These are phyloP conservation scores for Calliphora vicina DNA, from an alignment of 1,140 invertebrate genomes.

Conservation along the genomic window DNA sequence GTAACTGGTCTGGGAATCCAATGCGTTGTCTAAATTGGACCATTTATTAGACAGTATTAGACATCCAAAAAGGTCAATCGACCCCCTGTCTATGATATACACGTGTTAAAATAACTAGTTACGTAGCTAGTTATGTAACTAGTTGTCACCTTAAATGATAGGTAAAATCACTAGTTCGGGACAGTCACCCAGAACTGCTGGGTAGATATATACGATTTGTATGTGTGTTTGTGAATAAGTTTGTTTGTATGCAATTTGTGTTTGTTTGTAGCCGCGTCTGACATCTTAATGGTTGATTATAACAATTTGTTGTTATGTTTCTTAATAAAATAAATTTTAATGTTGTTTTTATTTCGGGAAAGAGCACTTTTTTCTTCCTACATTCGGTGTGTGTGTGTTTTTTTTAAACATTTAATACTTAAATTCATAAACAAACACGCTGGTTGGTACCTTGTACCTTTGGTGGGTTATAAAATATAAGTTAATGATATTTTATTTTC, in stretches of 20 bases:
- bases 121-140: too few species aligned
- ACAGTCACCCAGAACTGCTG: too few species aligned
- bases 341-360: neutral
- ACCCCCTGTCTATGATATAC: too few species aligned
- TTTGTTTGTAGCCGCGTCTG: neutral
- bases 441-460: neutral
- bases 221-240: neutral
- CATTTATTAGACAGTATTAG: too few species aligned
- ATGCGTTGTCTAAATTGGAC: too few species aligned
- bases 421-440: neutral
- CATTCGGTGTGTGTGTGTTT: too few species aligned
- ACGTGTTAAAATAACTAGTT: too few species aligned
- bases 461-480: slow-evolving; percentile 1
- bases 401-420: neutral
- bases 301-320: slow-evolving; percentile 31
- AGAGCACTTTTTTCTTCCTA: neutral
- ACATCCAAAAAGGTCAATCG: too few species aligned
- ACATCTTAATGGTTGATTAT: slow-evolving; percentile 31
- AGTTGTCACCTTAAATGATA: too few species aligned
- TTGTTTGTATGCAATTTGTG: neutral
- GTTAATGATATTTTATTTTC: neutral
- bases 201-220: neutral
- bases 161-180: too few species aligned
- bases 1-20: too few species aligned
- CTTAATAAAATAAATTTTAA: slow-evolving; percentile 26